A percentile compares a stretch with the other conserved stretches of the same genome.
Evolutionary conservation across 2,113 vertebrate genomes (phyloP).

Genomic region (Siniperca knerii): DNA sequence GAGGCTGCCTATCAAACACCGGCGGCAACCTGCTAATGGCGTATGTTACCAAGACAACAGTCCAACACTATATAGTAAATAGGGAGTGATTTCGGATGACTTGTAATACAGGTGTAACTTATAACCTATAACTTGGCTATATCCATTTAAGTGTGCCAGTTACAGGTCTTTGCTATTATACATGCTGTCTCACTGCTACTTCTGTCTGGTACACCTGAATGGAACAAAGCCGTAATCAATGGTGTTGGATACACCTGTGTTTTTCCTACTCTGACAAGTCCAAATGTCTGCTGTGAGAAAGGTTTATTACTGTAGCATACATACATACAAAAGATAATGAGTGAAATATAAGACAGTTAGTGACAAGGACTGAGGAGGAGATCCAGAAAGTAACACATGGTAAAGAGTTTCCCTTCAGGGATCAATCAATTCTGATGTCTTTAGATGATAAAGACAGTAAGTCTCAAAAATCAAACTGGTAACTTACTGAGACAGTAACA

Average conservation of each 20-base stretch:
- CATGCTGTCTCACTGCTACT: not conserved
- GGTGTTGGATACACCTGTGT: not conserved
- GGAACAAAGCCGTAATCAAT: not conserved
- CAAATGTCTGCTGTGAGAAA: not conserved
- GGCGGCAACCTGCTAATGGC: slow-evolving; percentile 96
- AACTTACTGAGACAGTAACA: not conserved
- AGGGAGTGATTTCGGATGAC: not conserved
- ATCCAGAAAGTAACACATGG: not conserved
- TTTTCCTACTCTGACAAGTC: not conserved
- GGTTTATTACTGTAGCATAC: not conserved
- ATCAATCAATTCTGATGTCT: not conserved
- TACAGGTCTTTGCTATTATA: not conserved
- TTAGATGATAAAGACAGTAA: not conserved
- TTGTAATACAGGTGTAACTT: not conserved
- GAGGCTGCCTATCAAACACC: slow-evolving; percentile 94
- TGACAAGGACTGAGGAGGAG: not conserved
- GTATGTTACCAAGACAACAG: slow-evolving; percentile 81
- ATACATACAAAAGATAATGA: not conserved
- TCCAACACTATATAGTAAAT: not conserved
- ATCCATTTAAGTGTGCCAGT: not conserved
- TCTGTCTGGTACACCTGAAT: not conserved
- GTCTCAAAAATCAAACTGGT: not conserved
- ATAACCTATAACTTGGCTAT: not conserved
- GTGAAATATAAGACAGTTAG: not conserved
- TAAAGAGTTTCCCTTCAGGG: not conserved